Evolutionary conservation across 2,113 vertebrate species (phyloP).

Genomic region (Pedetes capensis): DNA sequence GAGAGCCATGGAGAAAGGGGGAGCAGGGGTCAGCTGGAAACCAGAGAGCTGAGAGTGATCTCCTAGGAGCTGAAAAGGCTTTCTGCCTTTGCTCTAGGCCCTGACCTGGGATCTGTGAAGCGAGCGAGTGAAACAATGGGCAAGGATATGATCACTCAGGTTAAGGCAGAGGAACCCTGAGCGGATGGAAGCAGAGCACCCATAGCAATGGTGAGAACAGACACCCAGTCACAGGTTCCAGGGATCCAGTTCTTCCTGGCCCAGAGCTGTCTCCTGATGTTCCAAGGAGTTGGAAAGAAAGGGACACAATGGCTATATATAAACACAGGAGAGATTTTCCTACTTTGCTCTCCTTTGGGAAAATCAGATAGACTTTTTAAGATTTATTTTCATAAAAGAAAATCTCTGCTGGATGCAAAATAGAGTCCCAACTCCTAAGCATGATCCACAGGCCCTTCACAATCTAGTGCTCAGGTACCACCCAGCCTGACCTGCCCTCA

Average conservation of each 20-base stretch:
- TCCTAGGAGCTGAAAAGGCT: neutral
- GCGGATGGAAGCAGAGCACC: neutral
- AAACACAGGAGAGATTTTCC: neutral
- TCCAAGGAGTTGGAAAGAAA: neutral
- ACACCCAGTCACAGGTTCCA: neutral
- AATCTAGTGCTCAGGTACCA: neutral
- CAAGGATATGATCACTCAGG: neutral
- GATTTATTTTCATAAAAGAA: neutral
- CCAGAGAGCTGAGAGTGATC: neutral
- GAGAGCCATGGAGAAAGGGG: too few relatives aligned
- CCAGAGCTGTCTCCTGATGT: neutral
- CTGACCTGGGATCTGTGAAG: neutral
- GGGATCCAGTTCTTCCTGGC: neutral
- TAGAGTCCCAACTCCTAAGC: neutral
- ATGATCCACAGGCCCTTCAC: neutral
- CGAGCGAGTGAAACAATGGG: neutral
- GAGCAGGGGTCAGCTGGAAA: neutral
- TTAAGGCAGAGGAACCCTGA: neutral
- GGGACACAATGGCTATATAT: neutral
- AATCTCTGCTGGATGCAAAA: neutral
- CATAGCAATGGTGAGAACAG: neutral
- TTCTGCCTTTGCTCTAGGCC: neutral
- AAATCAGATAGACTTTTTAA: neutral
- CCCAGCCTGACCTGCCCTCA: neutral
- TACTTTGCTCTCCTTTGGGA: neutral